Percentiles rank a stretch among this genome's conserved stretches.
These are phyloP conservation scores for Jaculus jaculus DNA, from an alignment of 2,113 vertebrate genomes.

Conservation along the genomic window DNA sequence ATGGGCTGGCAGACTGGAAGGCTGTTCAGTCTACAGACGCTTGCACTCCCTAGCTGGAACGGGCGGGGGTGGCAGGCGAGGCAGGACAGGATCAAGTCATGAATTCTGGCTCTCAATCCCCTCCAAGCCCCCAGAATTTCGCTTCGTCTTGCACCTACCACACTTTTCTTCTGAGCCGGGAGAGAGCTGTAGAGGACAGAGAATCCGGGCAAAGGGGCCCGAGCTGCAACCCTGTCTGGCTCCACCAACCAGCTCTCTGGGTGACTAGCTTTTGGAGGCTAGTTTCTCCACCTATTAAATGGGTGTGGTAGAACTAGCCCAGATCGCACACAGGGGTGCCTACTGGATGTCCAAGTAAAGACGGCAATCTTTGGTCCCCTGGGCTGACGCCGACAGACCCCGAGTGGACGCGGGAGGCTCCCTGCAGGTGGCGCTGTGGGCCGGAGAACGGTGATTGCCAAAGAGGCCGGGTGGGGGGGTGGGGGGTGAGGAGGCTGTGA, in stretches of 20 bases:
- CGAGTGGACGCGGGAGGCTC: fast-evolving
- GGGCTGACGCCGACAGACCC: neutral
- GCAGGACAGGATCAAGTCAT: neutral
- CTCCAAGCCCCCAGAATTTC: neutral
- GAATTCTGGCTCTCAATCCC: neutral
- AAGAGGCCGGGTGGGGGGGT: too few relatives aligned
- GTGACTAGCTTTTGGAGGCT: neutral
- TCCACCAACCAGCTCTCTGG: neutral
- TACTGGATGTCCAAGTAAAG: neutral
- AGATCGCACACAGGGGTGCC: neutral
- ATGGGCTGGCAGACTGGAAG: neutral
- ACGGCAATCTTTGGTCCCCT: neutral
- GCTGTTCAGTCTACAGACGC: neutral
- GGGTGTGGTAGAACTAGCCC: neutral
- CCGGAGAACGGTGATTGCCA: neutral
- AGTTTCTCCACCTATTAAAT: slow-evolving; percentile 11
- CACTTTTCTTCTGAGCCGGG: neutral
- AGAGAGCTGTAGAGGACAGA: neutral
- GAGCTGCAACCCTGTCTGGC: neutral
- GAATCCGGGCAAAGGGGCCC: neutral
- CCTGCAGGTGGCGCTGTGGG: slow-evolving; percentile 57
- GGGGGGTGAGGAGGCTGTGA: too few relatives aligned
- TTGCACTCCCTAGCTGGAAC: neutral
- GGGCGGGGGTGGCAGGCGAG: neutral
- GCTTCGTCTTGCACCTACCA: neutral